Percentiles rank a stretch among this genome's conserved stretches.
phyloP scores from a whole-genome alignment of 30 jellyfish, hydroid and myxozoan species.

The Hydra vulgaris region DNA sequence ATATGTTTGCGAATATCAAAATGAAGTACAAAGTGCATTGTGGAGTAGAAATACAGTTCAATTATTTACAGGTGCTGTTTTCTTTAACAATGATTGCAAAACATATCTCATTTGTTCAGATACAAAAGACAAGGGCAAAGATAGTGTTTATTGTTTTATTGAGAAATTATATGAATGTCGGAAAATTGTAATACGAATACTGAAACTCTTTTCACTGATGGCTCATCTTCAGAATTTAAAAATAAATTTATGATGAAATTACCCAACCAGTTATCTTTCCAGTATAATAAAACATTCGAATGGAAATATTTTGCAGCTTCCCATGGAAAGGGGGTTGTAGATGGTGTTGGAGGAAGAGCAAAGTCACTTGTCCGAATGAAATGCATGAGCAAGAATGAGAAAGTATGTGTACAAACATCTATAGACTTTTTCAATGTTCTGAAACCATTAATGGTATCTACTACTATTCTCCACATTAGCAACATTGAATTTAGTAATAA shows the following conservation, averaged over 20 bases:
- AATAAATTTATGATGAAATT: constrained; percentile 12
- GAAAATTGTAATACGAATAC: not conserved
- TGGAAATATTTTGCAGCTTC: constrained; percentile 50
- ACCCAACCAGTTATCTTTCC: not conserved
- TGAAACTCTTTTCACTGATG: constrained; percentile 37
- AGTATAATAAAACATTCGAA: constrained; percentile 10
- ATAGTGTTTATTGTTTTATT: not conserved
- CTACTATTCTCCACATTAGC: not conserved
- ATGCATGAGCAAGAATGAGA: not conserved
- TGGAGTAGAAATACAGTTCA: constrained; percentile 26
- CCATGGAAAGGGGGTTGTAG: constrained; percentile 46
- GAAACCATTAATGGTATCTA: not conserved
- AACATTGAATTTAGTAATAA: not conserved
- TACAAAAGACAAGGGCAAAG: constrained; percentile 10
- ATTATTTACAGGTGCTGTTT: constrained; percentile 17
- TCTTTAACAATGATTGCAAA: constrained; percentile 12
- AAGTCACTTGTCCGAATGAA: constrained; percentile 19
- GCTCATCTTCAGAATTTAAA: constrained; percentile 45
- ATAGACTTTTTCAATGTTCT: not conserved
- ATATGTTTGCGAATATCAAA: constrained; percentile 35
- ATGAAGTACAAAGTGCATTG: constrained; percentile 35
- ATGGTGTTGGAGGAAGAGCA: constrained; percentile 38
- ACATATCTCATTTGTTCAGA: constrained; percentile 24
- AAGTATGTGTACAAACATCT: not conserved
- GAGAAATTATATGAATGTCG: not conserved